Conservation (phyloP, 1,140 invertebrate species). For the Neodiprion lecontei region DNA sequence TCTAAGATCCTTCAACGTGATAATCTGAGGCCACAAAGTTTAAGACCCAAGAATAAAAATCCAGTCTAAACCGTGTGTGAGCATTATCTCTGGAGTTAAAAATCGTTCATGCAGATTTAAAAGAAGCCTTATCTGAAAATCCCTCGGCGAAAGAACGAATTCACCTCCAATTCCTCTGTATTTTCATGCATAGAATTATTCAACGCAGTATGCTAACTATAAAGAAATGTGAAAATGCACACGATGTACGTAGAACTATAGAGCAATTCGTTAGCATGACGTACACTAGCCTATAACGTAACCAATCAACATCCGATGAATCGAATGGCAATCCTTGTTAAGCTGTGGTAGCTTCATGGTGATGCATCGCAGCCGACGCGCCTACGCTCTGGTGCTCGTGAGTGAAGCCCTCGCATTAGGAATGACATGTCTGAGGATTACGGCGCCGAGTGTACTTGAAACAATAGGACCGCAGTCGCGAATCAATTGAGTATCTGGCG, state of each 20-base stretch:
- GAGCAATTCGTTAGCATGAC: background rate
- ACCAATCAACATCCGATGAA: background rate
- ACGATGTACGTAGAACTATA: background rate
- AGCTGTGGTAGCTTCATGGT: too few species aligned
- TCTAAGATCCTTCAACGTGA: background rate
- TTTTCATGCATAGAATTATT: too few species aligned
- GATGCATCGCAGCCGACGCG: background rate
- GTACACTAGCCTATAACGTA: background rate
- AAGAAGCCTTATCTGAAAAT: background rate
- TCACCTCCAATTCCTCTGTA: background rate
- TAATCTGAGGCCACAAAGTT: background rate
- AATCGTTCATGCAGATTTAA: background rate
- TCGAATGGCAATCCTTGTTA: background rate
- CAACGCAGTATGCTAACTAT: too few species aligned
- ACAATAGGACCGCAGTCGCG: slow-evolving; percentile 7
- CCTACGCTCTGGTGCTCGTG: background rate
- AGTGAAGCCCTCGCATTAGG: background rate
- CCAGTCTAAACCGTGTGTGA: background rate
- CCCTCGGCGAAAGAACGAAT: background rate
- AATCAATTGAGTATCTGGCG: background rate
- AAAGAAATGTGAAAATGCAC: too few species aligned
- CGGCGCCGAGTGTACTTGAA: background rate
- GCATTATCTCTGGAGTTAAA: background rate
- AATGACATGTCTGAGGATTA: background rate
- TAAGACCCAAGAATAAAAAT: background rate